Evolutionary conservation across 2,888 invertebrate species (phyloP), one percentile per base, ranked within the genome.

Genomic region (Torymus tubicola): DNA sequence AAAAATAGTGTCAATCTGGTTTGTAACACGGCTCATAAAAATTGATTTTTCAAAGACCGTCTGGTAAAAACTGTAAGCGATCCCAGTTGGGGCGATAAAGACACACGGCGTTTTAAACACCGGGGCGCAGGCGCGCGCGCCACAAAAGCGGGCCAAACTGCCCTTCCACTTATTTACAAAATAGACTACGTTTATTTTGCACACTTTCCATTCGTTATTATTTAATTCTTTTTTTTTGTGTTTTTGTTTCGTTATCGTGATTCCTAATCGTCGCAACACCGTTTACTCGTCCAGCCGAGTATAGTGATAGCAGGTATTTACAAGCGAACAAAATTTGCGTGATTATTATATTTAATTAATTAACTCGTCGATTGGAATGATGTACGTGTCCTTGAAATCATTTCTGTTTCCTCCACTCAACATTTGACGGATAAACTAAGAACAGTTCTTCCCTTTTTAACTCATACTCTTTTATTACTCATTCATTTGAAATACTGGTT

Each of bases 261-360:
- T 63, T 70, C 18, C 61, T 70, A 63, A 73, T 68, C 42, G 24
- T n/a, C 21, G 55, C 52, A 55, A 71, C 42, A 42, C 61, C 52
- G 21, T 72, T 72, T 69, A 81, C 67, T 78, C 78, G 65, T 65
- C 76, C 64, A 78, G 55, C 18, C 70, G 78, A 74, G 50, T 70
- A 57, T 13, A 42, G 42, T 42, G 21, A 18, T 42, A 70, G 73
- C 61, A 76, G 78, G 60, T 82, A 82, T 79, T 64, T 82, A 82
- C 79, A 82, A 81, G 74, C 78, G 31, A 81, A 81, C 21, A 61
- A 71, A 81, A 78, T 68, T 70, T 79, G 42, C 70, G 42, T 42
- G 42, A 42, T 42, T 42, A 61, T 67, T 67, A 67, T 31, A 75
- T 31, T 31, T 13, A 69, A 69, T 63, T 53, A 73, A 61, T 58